These are phyloP conservation scores for Ornithoptera alexandrae DNA, from an alignment of 2,888 invertebrate genomes.

Conservation along the genomic window DNA sequence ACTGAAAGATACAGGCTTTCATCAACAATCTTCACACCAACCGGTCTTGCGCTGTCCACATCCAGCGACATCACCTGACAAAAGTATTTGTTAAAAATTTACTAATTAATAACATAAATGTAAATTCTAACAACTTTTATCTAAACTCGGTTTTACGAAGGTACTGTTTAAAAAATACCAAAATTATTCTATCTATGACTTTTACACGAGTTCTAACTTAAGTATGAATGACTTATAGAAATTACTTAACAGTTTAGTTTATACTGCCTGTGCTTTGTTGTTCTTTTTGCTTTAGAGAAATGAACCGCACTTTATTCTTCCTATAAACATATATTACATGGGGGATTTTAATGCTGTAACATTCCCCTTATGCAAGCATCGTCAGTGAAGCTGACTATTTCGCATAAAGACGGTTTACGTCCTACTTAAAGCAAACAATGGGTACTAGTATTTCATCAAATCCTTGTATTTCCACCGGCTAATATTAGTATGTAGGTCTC, in stretches of 20 bases:
- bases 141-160: not conserved
- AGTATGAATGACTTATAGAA: not conserved
- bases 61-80: too few species aligned
- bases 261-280: constrained; percentile 1
- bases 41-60: too few species aligned
- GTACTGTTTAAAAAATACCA: not conserved
- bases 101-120: too few species aligned
- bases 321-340: constrained; percentile 21
- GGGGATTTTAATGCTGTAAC: constrained; percentile 25
- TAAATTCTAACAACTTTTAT: too few species aligned
- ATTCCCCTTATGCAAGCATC: constrained; percentile 16
- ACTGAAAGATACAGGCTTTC: too few species aligned
- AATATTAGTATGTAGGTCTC: not conserved
- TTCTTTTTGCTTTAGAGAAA: constrained; percentile 18
- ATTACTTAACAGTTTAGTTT: constrained; percentile 35
- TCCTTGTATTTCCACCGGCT: constrained; percentile 1
- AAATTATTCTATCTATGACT: not conserved
- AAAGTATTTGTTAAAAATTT: too few species aligned
- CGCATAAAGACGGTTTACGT: constrained; percentile 22
- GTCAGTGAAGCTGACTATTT: constrained; percentile 19
- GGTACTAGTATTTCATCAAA: constrained; percentile 16
- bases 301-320: constrained; percentile 15
- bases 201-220: not conserved
- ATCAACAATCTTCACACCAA: too few species aligned
- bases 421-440: constrained; percentile 22